A percentile compares a stretch with the other conserved stretches of the same genome.
Conservation (phyloP, 2,797 vertebrate species). For the Lophura swinhoii region DNA sequence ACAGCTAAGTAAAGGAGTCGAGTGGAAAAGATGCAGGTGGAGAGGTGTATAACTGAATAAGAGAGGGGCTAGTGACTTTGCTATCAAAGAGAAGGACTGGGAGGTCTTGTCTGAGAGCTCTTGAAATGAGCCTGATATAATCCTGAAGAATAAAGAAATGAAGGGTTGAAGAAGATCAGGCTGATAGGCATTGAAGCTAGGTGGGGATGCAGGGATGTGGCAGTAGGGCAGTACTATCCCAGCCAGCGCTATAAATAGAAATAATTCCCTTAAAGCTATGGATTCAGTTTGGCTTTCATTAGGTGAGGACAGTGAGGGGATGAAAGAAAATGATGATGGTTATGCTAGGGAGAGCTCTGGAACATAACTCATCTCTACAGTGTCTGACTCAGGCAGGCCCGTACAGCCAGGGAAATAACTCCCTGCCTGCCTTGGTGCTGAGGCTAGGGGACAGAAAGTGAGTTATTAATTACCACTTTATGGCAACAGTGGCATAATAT, state of each 20-base stretch:
- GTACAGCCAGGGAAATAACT: not conserved
- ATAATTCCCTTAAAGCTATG: not conserved
- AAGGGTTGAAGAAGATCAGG: not conserved
- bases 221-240: not conserved
- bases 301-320: not conserved
- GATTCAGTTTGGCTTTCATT: not conserved
- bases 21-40: not conserved
- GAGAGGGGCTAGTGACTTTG: not conserved
- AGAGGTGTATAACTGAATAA: not conserved
- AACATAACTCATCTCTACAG: not conserved
- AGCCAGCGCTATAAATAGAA: not conserved
- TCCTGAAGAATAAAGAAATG: not conserved
- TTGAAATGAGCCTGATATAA: not conserved
- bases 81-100: not conserved
- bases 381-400: not conserved
- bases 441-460: not conserved
- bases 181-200: not conserved
- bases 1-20: not conserved
- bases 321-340: not conserved
- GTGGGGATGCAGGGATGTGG: fast-evolving
- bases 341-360: not conserved
- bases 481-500: not conserved
- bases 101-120: not conserved
- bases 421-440: not conserved
- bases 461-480: not conserved